Conservation (phyloP, 1,140 invertebrate species). For the Drosophila santomea region DNA sequence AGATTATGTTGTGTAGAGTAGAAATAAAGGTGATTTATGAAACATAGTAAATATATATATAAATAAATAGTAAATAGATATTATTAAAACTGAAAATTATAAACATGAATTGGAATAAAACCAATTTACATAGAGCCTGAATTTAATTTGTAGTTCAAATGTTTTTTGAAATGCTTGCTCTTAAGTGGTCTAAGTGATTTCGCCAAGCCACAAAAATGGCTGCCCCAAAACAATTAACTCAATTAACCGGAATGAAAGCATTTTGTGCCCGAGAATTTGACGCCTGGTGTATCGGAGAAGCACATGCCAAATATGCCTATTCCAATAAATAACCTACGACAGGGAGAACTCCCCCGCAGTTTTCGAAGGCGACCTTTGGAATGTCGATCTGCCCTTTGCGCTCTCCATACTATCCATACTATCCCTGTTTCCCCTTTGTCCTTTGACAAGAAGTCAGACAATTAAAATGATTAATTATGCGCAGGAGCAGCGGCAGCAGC, state of each 20-base stretch:
- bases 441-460: slow-evolving; percentile 48
- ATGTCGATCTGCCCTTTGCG: slow-evolving; percentile 44
- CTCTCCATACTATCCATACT: background rate
- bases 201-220: slow-evolving; percentile 1
- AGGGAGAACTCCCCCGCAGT: slow-evolving; percentile 32
- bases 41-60: background rate
- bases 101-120: too few relatives aligned
- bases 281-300: slow-evolving; percentile 26
- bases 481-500: slow-evolving; percentile 53
- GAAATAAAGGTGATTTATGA: background rate
- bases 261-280: slow-evolving; percentile 41
- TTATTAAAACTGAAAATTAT: too few relatives aligned
- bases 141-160: slow-evolving; percentile 1
- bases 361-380: slow-evolving; percentile 17
- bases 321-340: slow-evolving; percentile 67
- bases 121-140: background rate
- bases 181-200: slow-evolving; percentile 26
- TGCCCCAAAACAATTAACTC: slow-evolving; percentile 39
- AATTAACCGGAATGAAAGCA: slow-evolving; percentile 21
- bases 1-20: background rate
- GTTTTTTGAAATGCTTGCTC: slow-evolving; percentile 7
- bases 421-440: slow-evolving; percentile 11
- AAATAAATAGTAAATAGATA: too few relatives aligned
- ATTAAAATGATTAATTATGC: slow-evolving; percentile 81
- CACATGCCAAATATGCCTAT: slow-evolving; percentile 61